These are phyloP conservation scores for Notechis scutatus DNA, from an alignment of 2,113 vertebrate species.

Conservation along the genomic window DNA sequence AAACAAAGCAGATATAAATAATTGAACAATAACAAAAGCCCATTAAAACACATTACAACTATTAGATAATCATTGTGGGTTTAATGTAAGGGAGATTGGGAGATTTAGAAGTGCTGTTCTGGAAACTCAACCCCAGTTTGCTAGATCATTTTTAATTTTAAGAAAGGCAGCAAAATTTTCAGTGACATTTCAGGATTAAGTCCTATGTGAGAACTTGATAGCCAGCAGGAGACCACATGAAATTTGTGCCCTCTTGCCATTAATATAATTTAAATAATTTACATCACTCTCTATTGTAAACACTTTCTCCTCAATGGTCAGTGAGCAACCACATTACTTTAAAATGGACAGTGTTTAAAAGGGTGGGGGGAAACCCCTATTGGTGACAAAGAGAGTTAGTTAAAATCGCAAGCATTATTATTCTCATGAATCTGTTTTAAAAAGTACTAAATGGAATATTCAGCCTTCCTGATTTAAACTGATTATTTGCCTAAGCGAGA, in stretches of 20 bases:
- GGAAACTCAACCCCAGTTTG: background rate
- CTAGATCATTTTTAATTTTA: background rate
- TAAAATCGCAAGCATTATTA: background rate
- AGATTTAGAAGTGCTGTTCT: background rate
- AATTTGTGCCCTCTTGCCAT: background rate
- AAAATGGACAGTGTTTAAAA: background rate
- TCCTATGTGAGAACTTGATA: background rate
- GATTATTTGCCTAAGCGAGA: background rate
- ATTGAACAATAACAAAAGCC: background rate
- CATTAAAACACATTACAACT: background rate
- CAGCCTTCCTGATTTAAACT: background rate
- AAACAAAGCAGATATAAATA: background rate
- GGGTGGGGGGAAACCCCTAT: background rate
- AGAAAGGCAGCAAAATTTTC: background rate
- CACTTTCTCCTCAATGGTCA: background rate
- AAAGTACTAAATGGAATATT: background rate
- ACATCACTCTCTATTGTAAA: background rate
- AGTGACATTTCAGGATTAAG: background rate
- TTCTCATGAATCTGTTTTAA: background rate
- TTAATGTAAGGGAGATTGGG: background rate
- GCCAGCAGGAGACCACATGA: background rate
- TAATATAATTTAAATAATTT: background rate
- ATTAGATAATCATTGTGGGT: background rate
- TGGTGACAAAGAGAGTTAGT: background rate
- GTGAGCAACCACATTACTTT: background rate